Percentiles rank a stretch among this genome's conserved stretches.
Conservation (phyloP, 2,797 vertebrate genomes). For the Cetoscarus ocellatus region DNA sequence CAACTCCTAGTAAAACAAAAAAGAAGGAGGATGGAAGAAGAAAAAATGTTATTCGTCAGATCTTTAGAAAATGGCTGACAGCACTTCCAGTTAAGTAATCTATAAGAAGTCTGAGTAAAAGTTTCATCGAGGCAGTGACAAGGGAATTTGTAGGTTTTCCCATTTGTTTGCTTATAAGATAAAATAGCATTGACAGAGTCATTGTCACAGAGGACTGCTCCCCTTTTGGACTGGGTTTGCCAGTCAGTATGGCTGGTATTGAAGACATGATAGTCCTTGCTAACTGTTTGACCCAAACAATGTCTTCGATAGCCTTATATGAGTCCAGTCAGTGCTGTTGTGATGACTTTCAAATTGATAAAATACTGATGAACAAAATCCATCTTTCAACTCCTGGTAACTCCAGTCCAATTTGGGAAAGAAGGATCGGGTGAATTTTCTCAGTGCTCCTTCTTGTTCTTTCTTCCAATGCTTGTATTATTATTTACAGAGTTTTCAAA, state of each 20-base stretch:
- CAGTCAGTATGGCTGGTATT: slow-evolving; percentile 72
- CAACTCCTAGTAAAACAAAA: not conserved
- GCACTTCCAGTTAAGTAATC: slow-evolving; percentile 71
- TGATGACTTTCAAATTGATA: not conserved
- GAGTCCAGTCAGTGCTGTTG: not conserved
- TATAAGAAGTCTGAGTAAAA: slow-evolving; percentile 74
- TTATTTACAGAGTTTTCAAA: not conserved
- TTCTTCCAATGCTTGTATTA: slow-evolving; percentile 22
- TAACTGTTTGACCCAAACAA: slow-evolving; percentile 10
- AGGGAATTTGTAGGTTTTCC: slow-evolving; percentile 75
- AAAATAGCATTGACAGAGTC: slow-evolving; percentile 78
- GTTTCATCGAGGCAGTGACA: slow-evolving; percentile 71
- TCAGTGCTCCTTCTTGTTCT: slow-evolving; percentile 3
- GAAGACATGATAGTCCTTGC: slow-evolving; percentile 66
- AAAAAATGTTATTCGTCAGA: slow-evolving; percentile 54
- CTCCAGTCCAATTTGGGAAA: slow-evolving; percentile 2
- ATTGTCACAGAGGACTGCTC: slow-evolving; percentile 76
- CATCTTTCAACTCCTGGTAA: not conserved
- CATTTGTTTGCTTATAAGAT: slow-evolving; percentile 80
- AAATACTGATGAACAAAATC: not conserved
- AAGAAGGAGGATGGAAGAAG: not conserved
- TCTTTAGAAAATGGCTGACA: slow-evolving; percentile 77
- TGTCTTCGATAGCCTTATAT: slow-evolving; percentile 39
- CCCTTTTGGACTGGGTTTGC: slow-evolving; percentile 71
- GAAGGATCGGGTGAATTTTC: not conserved